Conservation (phyloP, 2,888 invertebrate species). For the Tiliacea citrago region DNA sequence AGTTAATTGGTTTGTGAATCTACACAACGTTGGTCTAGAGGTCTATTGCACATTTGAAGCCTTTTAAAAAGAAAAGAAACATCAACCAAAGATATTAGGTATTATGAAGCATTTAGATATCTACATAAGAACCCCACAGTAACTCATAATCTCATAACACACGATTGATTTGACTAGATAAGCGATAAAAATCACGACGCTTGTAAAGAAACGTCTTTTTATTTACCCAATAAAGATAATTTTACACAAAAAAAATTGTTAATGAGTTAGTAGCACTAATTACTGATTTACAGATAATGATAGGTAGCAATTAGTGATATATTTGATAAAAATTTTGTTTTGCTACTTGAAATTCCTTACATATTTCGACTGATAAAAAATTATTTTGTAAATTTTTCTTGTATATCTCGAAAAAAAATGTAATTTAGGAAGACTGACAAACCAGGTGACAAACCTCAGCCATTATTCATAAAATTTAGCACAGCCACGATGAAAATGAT, state of each 20-base stretch:
- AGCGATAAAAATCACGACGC: constrained; percentile 3
- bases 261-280: constrained; percentile 3
- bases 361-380: neutral
- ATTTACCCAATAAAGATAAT: neutral
- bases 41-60: neutral
- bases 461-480: neutral
- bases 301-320: neutral
- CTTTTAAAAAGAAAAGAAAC: neutral
- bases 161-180: neutral
- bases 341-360: neutral
- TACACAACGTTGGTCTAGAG: neutral
- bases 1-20: neutral
- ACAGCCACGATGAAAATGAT: neutral
- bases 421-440: neutral
- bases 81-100: neutral
- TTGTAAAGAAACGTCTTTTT: neutral
- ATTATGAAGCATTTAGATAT: neutral
- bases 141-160: neutral
- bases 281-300: constrained; percentile 7
- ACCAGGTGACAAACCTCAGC: neutral
- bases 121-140: neutral
- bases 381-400: neutral
- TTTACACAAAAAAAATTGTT: neutral
- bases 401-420: neutral
- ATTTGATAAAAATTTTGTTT: constrained; percentile 7